These are phyloP conservation scores for Atta cephalotes DNA, from an alignment of 1,140 invertebrate genomes.

Conservation along the genomic window DNA sequence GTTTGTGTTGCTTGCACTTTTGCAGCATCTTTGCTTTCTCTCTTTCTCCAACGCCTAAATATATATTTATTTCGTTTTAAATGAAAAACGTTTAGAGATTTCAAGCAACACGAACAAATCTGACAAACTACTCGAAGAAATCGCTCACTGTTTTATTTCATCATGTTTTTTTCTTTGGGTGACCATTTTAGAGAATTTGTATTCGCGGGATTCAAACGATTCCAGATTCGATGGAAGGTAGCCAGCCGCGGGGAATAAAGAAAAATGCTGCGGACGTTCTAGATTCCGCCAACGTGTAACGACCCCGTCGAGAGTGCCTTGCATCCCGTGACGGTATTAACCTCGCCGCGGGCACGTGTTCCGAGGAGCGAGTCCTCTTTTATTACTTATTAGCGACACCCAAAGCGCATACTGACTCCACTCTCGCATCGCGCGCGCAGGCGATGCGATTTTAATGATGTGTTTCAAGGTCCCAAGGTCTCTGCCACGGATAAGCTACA, in stretches of 20 bases:
- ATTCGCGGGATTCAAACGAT: not conserved
- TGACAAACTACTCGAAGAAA: not conserved
- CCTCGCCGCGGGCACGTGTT: constrained; percentile 65
- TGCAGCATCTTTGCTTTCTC: too few relatives aligned
- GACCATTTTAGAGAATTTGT: not conserved
- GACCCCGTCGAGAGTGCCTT: constrained; percentile 17
- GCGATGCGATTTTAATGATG: constrained; percentile 70
- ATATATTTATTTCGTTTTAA: too few relatives aligned
- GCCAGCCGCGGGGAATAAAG: not conserved
- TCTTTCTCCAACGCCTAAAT: too few relatives aligned
- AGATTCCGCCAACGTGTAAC: constrained; percentile 50
- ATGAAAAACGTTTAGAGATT: too few relatives aligned
- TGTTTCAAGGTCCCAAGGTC: constrained; percentile 67
- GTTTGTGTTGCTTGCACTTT: too few relatives aligned
- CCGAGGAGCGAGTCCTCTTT: constrained; percentile 60
- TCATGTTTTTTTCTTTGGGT: not conserved
- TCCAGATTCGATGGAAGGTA: constrained; percentile 20
- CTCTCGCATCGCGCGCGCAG: constrained; percentile 59
- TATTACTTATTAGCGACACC: constrained; percentile 69
- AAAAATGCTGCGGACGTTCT: constrained; percentile 46
- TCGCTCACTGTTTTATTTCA: not conserved
- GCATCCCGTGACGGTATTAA: constrained; percentile 61
- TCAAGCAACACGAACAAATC: too few relatives aligned
- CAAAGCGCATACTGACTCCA: constrained; percentile 62
- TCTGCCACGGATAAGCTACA: constrained; percentile 61